Evolutionary conservation across 2,888 invertebrate species (phyloP).

Genomic region (Volucella zonaria): DNA sequence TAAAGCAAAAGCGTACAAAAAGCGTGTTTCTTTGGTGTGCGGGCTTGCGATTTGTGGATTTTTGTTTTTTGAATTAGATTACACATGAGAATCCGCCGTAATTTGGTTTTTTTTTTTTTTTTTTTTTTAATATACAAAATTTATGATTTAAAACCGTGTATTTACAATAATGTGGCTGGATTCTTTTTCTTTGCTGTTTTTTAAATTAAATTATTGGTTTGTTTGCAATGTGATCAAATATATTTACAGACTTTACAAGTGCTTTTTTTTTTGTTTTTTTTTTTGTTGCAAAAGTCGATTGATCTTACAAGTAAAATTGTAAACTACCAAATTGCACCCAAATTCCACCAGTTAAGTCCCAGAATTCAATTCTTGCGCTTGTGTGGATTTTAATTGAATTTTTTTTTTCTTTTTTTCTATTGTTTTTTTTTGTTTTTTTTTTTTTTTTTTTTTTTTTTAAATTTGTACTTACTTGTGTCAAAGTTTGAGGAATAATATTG

Average conservation of each 20-base stretch:
- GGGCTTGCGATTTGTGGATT: constrained; percentile 53
- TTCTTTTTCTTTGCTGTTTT: constrained; percentile 41
- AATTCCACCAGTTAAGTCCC: constrained; percentile 64
- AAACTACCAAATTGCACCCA: constrained; percentile 63
- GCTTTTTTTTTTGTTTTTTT: constrained; percentile 44
- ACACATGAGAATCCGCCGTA: constrained; percentile 36
- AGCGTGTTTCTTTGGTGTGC: constrained; percentile 48
- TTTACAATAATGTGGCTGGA: constrained; percentile 49
- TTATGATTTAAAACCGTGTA: constrained; percentile 60
- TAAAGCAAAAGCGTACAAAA: constrained; percentile 70
- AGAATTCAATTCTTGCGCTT: constrained; percentile 56
- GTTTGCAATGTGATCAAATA: neutral
- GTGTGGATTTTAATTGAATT: neutral
- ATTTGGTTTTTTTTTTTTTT: constrained; percentile 40
- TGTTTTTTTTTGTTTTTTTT: too few species aligned
- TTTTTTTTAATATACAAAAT: constrained; percentile 28
- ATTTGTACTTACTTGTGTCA: constrained; percentile 86
- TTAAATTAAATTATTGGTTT: constrained; percentile 21
- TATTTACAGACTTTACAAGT: constrained; percentile 61
- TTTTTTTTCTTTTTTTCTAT: constrained; percentile 42
- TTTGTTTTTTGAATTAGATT: constrained; percentile 38
- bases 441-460: constrained; percentile 70
- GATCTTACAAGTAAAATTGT: constrained; percentile 55
- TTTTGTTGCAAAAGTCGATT: constrained; percentile 47
- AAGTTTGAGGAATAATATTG: constrained; percentile 91